Conservation (phyloP, 1,140 invertebrate species). For the Druon quercuslanigerum region DNA sequence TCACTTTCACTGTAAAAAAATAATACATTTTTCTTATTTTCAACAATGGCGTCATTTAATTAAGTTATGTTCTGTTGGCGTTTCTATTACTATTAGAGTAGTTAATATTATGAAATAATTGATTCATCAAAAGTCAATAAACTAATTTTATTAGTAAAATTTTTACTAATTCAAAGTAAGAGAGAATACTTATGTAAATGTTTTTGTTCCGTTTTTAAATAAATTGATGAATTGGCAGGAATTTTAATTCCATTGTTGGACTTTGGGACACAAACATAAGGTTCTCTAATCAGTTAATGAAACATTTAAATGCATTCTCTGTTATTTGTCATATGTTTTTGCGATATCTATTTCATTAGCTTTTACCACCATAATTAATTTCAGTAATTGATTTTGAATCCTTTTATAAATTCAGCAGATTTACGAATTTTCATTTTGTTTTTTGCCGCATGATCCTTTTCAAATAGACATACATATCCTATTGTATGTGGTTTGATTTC, state of each 20-base stretch:
- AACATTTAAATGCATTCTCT: background rate
- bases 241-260: slow-evolving; percentile 2
- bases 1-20: no score
- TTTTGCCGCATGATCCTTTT: background rate
- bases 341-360: slow-evolving; percentile 9
- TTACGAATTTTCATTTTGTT: background rate
- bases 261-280: background rate
- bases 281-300: slow-evolving; percentile 5
- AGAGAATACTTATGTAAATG: no score
- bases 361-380: slow-evolving; percentile 22
- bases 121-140: no score
- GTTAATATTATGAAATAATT: no score
- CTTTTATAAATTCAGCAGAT: background rate
- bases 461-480: background rate
- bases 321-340: background rate
- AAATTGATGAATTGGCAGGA: background rate
- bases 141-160: no score
- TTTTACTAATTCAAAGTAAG: no score
- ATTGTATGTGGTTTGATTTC: no score
- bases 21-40: no score
- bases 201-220: no score
- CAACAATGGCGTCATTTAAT: no score
- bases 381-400: background rate
- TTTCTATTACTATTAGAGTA: no score
- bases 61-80: no score